Conservation (phyloP, 2,888 invertebrate genomes). For the Chymomyza fuscimana region DNA sequence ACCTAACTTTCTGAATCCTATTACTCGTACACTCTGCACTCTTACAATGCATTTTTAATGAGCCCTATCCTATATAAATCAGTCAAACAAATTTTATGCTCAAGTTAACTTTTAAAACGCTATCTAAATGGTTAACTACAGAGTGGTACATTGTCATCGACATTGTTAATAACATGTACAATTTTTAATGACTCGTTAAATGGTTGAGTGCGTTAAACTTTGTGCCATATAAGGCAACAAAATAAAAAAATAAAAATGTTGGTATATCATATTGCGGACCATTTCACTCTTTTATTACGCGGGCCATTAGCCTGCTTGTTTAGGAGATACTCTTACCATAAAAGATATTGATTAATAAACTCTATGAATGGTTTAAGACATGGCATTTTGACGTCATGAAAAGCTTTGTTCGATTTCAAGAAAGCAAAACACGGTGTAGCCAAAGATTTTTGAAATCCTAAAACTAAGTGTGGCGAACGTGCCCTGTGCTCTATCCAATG, state of each 20-base stretch:
- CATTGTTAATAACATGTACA: background rate
- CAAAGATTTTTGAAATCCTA: too few species aligned
- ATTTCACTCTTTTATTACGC: background rate
- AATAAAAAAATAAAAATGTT: background rate
- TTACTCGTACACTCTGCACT: background rate
- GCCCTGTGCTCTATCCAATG: too few species aligned
- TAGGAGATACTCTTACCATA: background rate
- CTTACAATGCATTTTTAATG: background rate
- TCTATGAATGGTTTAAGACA: background rate
- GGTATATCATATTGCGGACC: background rate
- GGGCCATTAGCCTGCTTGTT: background rate
- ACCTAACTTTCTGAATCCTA: background rate
- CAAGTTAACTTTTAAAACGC: background rate
- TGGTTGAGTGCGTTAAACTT: conserved; percentile 7
- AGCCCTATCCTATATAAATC: background rate
- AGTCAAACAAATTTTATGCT: conserved; percentile 6
- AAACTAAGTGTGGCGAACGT: too few species aligned
- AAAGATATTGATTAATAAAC: background rate
- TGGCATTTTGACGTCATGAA: too few species aligned
- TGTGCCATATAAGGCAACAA: background rate
- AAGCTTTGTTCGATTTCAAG: too few species aligned
- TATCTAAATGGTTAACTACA: background rate
- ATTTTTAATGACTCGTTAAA: background rate
- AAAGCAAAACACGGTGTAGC: too few species aligned
- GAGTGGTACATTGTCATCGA: background rate